Evolutionary conservation across 2,888 invertebrate genomes (phyloP).

Genomic region (Drosophila paranaensis): DNA sequence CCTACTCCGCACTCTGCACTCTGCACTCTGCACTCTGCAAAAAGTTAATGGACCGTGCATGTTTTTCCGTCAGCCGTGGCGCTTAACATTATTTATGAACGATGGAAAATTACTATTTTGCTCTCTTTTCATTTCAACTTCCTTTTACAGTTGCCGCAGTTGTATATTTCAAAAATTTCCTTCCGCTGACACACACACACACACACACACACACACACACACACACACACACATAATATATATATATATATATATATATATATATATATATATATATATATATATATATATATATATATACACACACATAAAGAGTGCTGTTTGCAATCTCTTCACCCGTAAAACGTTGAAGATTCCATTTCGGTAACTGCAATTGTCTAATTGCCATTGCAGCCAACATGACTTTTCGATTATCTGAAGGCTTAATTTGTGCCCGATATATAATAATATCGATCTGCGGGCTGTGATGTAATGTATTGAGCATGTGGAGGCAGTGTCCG

Average conservation of each 20-base stretch:
- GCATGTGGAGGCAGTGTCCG: neutral
- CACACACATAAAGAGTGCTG: too few relatives aligned
- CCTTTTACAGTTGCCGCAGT: constrained; percentile 60
- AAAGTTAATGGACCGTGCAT: constrained; percentile 85
- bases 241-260: too few relatives aligned
- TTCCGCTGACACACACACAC: neutral
- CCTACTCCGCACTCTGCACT: constrained; percentile 44
- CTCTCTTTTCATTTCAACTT: constrained; percentile 51
- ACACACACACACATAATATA: too few relatives aligned
- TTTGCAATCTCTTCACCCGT: constrained; percentile 16
- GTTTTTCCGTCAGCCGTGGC: constrained; percentile 84
- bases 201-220: constrained; percentile 1
- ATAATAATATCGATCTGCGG: neutral
- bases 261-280: too few relatives aligned
- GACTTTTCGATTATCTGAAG: constrained; percentile 55
- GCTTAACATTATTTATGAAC: constrained; percentile 84
- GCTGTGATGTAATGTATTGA: neutral
- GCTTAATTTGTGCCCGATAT: constrained; percentile 40
- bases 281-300: too few relatives aligned
- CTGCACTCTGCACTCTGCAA: constrained; percentile 58
- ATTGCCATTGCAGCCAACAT: constrained; percentile 48
- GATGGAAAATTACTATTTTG: constrained; percentile 76
- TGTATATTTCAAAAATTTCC: constrained; percentile 63
- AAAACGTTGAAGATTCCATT: constrained; percentile 23
- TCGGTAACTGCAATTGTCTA: constrained; percentile 41